These are phyloP conservation scores for Falco punctatus DNA, from an alignment of 2,113 vertebrate genomes.

Conservation along the genomic window DNA sequence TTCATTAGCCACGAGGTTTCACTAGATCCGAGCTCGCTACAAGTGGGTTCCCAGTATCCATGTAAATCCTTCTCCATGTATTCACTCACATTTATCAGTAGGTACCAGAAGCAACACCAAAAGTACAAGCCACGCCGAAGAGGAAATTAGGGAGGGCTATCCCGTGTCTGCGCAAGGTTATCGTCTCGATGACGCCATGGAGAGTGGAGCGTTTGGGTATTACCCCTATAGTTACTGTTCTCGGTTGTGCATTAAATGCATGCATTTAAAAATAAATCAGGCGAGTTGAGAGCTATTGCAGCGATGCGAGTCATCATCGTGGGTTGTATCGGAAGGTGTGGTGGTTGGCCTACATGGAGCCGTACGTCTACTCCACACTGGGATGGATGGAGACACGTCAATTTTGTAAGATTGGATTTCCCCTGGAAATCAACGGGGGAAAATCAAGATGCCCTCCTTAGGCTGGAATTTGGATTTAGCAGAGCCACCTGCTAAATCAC, in stretches of 20 bases:
- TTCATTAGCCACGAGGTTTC: not conserved
- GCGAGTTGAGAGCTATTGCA: rapidly evolving
- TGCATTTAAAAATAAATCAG: not conserved
- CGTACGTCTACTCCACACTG: rapidly evolving
- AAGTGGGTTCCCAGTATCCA: not conserved
- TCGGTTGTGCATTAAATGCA: not conserved
- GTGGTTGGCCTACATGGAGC: not conserved
- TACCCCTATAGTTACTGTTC: not conserved
- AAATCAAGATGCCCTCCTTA: not conserved
- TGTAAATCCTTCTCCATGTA: not conserved
- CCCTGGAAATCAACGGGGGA: not conserved
- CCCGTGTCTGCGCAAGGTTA: not conserved
- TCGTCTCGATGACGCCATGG: rapidly evolving
- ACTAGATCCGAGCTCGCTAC: not conserved
- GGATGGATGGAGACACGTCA: not conserved
- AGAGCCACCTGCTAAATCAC: not conserved
- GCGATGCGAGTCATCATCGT: rapidly evolving
- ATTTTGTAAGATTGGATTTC: rapidly evolving
- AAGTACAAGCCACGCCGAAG: not conserved
- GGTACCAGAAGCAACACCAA: not conserved
- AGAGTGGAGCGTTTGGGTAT: not conserved
- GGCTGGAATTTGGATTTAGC: not conserved
- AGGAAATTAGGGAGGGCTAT: not conserved
- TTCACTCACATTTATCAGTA: not conserved
- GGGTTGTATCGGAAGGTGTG: not conserved